Percentiles rank a stretch among this genome's conserved stretches.
Evolutionary conservation across 2,888 invertebrate species (phyloP).

Genomic region (Limnephilus auricula): DNA sequence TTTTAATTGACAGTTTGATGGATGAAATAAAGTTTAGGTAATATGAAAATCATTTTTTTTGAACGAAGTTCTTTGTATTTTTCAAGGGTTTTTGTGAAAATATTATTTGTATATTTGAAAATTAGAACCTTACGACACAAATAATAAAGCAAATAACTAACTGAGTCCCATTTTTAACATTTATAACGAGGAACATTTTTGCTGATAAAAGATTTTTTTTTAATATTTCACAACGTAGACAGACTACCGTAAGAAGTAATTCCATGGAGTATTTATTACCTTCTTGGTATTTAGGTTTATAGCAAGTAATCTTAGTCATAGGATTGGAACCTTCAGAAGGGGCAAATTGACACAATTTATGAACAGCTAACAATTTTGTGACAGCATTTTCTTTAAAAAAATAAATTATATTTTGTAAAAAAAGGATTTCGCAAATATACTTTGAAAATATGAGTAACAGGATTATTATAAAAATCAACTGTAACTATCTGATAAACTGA

Average conservation of each 20-base stretch:
- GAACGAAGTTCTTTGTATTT: too few relatives aligned
- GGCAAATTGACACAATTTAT: neutral
- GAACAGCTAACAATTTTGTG: neutral
- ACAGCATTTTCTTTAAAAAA: neutral
- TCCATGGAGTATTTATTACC: too few relatives aligned
- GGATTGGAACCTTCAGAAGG: neutral
- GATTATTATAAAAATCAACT: too few relatives aligned
- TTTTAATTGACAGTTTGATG: neutral
- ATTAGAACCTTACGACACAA: neutral
- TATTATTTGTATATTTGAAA: neutral
- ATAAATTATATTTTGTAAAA: too few relatives aligned
- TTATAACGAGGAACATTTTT: neutral
- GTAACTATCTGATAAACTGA: too few relatives aligned
- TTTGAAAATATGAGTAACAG: too few relatives aligned
- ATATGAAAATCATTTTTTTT: neutral
- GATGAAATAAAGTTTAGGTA: neutral
- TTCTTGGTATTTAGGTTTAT: too few relatives aligned
- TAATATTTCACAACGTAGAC: too few relatives aligned
- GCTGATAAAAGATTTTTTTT: too few relatives aligned
- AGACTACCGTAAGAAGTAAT: too few relatives aligned
- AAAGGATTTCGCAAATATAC: too few relatives aligned
- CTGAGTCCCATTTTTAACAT: neutral
- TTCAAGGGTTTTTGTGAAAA: too few relatives aligned
- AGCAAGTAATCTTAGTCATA: neutral
- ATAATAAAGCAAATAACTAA: neutral